Base-by-base conservation (phyloP, 1,140 invertebrate species). In the Campoletis sonorensis region DNA sequence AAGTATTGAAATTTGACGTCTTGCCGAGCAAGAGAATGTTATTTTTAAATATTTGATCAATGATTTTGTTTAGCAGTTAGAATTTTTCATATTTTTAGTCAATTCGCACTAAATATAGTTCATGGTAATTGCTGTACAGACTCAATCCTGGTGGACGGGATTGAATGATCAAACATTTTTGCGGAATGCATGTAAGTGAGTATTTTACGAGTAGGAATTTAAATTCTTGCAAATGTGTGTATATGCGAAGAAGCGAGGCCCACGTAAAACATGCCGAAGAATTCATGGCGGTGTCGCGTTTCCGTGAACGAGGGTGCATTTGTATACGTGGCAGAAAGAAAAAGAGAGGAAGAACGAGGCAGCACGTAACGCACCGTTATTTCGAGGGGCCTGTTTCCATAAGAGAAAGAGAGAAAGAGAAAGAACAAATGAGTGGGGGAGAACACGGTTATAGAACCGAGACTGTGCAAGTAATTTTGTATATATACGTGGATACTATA, bases 321-420 rank as follows among this genome's bases (percentile, higher is more conserved):
- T 85, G 18, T 75, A 51, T 77, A 77, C 49, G 73, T 77, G 73
- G 27, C 54, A 77, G 73, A 58, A 40, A 77, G 58, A 61, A 64
- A 64, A 26, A 27, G 61, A 64, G 61, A 64, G 61, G 23, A 26
- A 26, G 61, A 15, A 11, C n/a, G 23, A 26, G 23, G 61, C 61
- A 64, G 84, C 86, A 85, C 84, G 87, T 87, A 86, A 86, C 87
- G 87, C 85, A 88, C 88, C 89, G 88, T 89, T 89, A 87, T 72
- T 82, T 83, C 64, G 67, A 68, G 21, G 40, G 72, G 27, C 73
- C 73, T 18, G 73, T 64, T 77, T 1, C 61, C 61, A 8, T 23
- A 16, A 13, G 4, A 67, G 73, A 58, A n/a, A n/a, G 82, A 67
- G 21, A 51, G 5, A 45, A n/a, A 49, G 26, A 71, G 72, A 37